Conservation (phyloP, 1,140 invertebrate species). For the Antheraea mylitta region DNA sequence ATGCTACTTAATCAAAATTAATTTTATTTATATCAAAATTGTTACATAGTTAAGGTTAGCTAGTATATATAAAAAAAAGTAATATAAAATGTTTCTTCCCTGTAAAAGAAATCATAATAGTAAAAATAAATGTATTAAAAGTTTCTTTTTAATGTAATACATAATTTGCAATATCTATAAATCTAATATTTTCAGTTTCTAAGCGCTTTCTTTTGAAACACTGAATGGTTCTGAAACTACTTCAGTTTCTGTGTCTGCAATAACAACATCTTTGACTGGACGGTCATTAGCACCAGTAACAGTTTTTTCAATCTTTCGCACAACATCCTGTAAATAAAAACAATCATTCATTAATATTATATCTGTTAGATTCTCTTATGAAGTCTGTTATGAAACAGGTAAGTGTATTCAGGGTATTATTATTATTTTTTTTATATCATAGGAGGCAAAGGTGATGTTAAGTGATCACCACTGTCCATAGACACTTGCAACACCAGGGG, state of each 20-base stretch:
- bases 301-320: slow-evolving; percentile 90
- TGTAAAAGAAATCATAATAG: slow-evolving; percentile 4
- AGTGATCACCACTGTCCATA: too few relatives aligned
- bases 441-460: too few relatives aligned
- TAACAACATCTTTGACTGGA: slow-evolving; percentile 89
- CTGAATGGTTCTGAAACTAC: slow-evolving; percentile 87
- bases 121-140: slow-evolving; percentile 9
- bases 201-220: slow-evolving; percentile 90
- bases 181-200: slow-evolving; percentile 35
- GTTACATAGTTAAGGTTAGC: not conserved
- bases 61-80: not conserved
- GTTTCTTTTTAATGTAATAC: slow-evolving; percentile 3
- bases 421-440: too few relatives aligned
- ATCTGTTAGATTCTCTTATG: too few relatives aligned
- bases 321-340: slow-evolving; percentile 83
- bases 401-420: too few relatives aligned
- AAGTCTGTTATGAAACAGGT: too few relatives aligned
- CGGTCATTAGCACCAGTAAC: slow-evolving; percentile 88
- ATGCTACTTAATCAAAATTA: slow-evolving; percentile 38
- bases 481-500: too few relatives aligned
- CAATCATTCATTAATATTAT: not conserved
- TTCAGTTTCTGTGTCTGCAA: slow-evolving; percentile 86
- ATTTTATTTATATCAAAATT: slow-evolving; percentile 1
- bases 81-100: not conserved
- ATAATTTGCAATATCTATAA: not conserved